Base-by-base conservation (phyloP, 2,888 invertebrate species). In the Trachelus iudaicus region DNA sequence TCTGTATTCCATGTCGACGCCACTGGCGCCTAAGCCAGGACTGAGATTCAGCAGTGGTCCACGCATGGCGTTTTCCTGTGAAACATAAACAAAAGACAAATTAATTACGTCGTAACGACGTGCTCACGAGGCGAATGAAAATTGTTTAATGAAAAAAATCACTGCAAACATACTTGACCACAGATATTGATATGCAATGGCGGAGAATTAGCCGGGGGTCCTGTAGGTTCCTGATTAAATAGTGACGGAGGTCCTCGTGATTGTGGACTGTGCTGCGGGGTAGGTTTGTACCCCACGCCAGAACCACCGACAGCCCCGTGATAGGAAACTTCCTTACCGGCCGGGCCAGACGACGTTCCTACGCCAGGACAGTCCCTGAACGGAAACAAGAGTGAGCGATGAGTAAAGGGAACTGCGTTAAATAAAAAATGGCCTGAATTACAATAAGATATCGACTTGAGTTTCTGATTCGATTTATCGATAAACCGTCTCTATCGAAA, bases 101-200 rank as follows among this genome's bases (percentile, higher is more conserved):
- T 34, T 34, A 69, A 11, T 75, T 3, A 30, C 40, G 40, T 40
- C 37, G 1, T 4, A 15, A 15, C 15, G 4, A 56, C 9, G 15
- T 23, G 6, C 23, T 23, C 23, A 9, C 56, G 56, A 23, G 23
- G 23, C 9, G 15, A 56, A 56, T 23, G 23, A 56, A 23, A 56
- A 12, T 1, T 35, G 12, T 23, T 9, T 56, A 23, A 56, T 1
- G 23, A 56, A 56, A 56, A 56, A 9, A 9, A n/a, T 31, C 23
- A 71, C 69, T 13, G 71, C 12, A 11, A 30, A 34, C 91, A 85
- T 91, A 92, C 87, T 92, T 92, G 90, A 79, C 93, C 93, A 86
- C 93, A 93, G 82, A 93, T 92, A 86, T 93, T 93, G 86, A 94
- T 93, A 87, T 93, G 93, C 79, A 94, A 88, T 34, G 93, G 93